phyloP scores from a whole-genome alignment of 2,797 vertebrate species.

The Protonibea diacanthus region DNA sequence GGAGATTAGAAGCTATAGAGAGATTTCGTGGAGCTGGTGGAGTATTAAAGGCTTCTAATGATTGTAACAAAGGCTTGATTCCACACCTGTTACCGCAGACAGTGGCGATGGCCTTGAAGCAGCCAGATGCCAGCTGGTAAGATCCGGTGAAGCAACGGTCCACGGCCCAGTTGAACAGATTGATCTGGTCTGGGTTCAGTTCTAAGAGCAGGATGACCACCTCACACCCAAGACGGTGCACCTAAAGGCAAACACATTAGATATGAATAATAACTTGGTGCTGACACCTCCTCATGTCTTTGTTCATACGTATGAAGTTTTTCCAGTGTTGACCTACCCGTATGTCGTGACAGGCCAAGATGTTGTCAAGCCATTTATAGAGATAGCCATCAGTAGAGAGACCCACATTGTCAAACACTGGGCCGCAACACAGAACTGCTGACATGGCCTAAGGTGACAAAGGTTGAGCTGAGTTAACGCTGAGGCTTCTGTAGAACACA shows the following conservation, averaged over 20 bases:
- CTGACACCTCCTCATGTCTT: neutral
- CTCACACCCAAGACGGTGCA: constrained; percentile 97
- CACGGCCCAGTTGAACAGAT: constrained; percentile 99
- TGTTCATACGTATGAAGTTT: neutral
- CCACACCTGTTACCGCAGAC: constrained; percentile 97
- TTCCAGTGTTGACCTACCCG: constrained; percentile 84
- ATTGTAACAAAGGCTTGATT: neutral
- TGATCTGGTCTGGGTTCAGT: constrained; percentile 97
- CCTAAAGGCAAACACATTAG: constrained; percentile 77
- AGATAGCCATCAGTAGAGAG: constrained; percentile 98
- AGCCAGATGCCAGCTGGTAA: constrained; percentile 97
- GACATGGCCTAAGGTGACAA: constrained; percentile 92
- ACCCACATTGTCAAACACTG: constrained; percentile 98
- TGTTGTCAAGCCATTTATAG: constrained; percentile 99
- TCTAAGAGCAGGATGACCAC: constrained; percentile 97
- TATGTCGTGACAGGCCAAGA: constrained; percentile 97
- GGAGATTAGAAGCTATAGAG: too few species aligned
- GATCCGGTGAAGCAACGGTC: constrained; percentile 99
- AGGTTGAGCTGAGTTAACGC: neutral
- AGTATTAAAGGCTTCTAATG: neutral
- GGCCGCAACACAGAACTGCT: constrained; percentile 96
- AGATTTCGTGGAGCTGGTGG: neutral
- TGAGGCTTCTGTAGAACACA: neutral
- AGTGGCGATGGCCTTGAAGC: constrained; percentile 98
- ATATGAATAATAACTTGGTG: neutral